Conservation (phyloP, 2,888 invertebrate genomes). For the Chymomyza procnemis region DNA sequence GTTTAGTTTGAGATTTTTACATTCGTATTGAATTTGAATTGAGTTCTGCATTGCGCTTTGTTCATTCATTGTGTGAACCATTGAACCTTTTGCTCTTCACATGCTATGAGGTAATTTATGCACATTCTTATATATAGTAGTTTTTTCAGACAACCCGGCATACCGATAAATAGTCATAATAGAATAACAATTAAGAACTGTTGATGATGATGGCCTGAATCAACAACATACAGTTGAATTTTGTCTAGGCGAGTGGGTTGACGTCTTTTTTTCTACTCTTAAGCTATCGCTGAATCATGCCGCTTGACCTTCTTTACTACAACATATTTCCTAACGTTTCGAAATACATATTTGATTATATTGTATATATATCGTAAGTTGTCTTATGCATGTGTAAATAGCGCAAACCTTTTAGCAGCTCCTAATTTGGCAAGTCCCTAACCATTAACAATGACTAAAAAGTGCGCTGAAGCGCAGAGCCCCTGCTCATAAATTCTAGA, state of each 20-base stretch:
- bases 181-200: conserved; percentile 52
- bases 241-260: conserved; percentile 9
- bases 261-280: conserved; percentile 13
- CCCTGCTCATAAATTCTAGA: conserved; percentile 50
- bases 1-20: conserved; percentile 18
- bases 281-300: conserved; percentile 32
- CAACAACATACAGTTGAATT: conserved; percentile 21
- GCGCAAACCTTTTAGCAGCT: neutral
- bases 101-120: conserved; percentile 44
- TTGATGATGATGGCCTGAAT: conserved; percentile 39
- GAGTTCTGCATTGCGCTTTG: conserved; percentile 14
- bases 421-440: neutral
- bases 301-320: conserved; percentile 54
- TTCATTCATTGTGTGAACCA: conserved; percentile 24
- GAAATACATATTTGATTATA: conserved; percentile 22
- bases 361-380: neutral
- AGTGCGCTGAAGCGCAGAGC: conserved; percentile 4
- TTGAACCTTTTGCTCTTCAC: neutral
- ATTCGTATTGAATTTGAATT: conserved; percentile 34
- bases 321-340: conserved; percentile 25
- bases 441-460: conserved; percentile 24
- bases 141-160: too few species aligned
- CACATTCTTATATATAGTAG: conserved; percentile 23
- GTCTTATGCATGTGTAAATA: conserved; percentile 4
- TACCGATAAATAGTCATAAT: neutral